Base-by-base conservation (phyloP, 1,140 invertebrate genomes). In the Ips nitidus region DNA sequence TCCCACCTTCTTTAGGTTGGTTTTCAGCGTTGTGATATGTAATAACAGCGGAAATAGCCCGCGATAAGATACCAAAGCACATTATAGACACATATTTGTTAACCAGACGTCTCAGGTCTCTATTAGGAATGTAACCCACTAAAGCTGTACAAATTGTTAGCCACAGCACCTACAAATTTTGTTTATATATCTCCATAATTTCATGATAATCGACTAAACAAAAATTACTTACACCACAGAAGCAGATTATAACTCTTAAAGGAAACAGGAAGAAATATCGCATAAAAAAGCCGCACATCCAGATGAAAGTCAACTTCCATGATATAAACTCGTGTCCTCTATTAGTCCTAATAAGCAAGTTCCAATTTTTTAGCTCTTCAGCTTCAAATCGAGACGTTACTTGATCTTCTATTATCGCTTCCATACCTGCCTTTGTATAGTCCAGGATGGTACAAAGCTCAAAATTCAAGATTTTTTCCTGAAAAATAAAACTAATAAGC, bases 321-420 rank as follows among this genome's bases (percentile, higher is more conserved):
- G 92, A 95, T 75, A 96, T 91, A 77, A 95, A 96, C 79, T 96
- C 93, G 79, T 96, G 95, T 75, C 89, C 88, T 75, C 90, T 88
- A 79, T 97, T 96, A 22, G 95, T 98, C 74, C 95, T 86, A 0
- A 95, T 98, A 45, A 98, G 83, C 52, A 98, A 84, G 82, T 98
- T 98, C 95, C 95, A 98, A 70, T 93, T 95, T 87, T 93, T 93
- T 56, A 93, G 84, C 85, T 94, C 94, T 83, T 97, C 94, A 4
- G 95, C 93, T 80, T 94, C 91, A 82, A 98, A 98, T 75, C 95
- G 86, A 22, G 94, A 94, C 1, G 95, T 97, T 36, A 98, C 95
- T 84, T 97, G 92, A 82, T 98, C 95, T 80, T 97, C 94, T 53
- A 97, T 95, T 66, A 98, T 97, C n/a, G 94, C 90, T 82, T 95